Percentiles rank a stretch among this genome's conserved stretches.
Evolutionary conservation across 2,888 invertebrate species (phyloP).

Genomic region (Thecocarcelia acutangulata): DNA sequence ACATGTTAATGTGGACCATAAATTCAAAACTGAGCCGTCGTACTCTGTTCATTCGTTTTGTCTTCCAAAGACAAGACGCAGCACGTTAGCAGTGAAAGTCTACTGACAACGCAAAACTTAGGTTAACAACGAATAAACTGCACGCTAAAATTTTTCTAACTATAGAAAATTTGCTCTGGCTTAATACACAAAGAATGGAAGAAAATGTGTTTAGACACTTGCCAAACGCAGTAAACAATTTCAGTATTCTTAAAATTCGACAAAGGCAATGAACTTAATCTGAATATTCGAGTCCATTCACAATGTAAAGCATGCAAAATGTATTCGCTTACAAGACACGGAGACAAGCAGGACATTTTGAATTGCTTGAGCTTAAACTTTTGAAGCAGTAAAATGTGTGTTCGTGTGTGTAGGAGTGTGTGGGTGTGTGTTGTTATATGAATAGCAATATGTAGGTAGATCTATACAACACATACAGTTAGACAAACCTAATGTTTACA

Average conservation of each 20-base stretch:
- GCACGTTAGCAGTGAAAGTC: not conserved
- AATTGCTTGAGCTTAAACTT: constrained; percentile 56
- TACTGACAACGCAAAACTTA: not conserved
- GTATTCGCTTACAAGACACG: constrained; percentile 48
- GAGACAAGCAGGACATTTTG: constrained; percentile 42
- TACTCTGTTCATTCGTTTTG: constrained; percentile 36
- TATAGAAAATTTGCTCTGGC: too few species aligned
- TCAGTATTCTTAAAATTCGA: too few species aligned
- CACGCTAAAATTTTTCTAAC: not conserved
- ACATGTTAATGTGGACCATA: constrained; percentile 65
- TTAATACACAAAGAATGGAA: too few species aligned
- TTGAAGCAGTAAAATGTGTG: constrained; percentile 51
- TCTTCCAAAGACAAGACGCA: constrained; percentile 33
- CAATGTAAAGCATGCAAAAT: not conserved
- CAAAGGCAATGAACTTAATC: not conserved
- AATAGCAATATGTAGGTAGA: constrained; percentile 13
- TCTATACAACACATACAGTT: not conserved
- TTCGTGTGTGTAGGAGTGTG: too few species aligned
- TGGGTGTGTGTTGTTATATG: constrained; percentile 20
- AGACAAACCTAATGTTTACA: constrained; percentile 26
- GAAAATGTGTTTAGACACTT: too few species aligned
- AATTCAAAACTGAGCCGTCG: constrained; percentile 66
- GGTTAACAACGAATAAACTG: too few species aligned
- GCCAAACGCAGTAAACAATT: too few species aligned
- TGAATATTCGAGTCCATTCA: not conserved